Evolutionary conservation across 1,140 invertebrate species (phyloP), one percentile per base, ranked within the genome.

Genomic region (Magallana ariakensis): DNA sequence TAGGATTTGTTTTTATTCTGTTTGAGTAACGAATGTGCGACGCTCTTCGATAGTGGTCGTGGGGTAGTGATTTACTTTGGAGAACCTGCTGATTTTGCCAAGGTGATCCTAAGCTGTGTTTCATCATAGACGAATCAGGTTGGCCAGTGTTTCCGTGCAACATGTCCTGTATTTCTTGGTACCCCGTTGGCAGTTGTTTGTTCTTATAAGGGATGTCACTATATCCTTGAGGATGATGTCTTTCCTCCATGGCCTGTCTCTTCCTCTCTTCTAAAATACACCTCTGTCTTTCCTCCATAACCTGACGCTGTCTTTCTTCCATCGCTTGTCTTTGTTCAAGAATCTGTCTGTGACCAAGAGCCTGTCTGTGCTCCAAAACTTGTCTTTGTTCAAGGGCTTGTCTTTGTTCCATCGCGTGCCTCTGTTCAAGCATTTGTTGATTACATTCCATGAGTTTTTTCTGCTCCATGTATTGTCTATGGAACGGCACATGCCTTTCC

Each of bases 321-420:
- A 75, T 75, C 13, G 66, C 10, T 75, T 75, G 19, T 75, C 66
- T 33, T 26, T 75, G 66, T 75, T 75, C 66, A 33, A 75, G 66
- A 19, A 75, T 75, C 19, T 75, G 66, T 10, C 66, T 33, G 22
- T 75, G 66, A 11, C 33, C 66, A 75, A 60, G 15, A 46, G 5
- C 66, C 22, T 75, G 66, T 22, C 66, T 75, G 9, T 70, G 66
- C 19, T 70, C 66, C 33, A 70, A 26, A 9, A 26, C 19, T 26
- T 70, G 66, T 22, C 66, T 70, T 75, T 75, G 66, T 75, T 75
- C 66, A 75, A 75, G 33, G 4, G 66, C 66, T 75, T 75, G 66
- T 75, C 66, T 75, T 75, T 75, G 66, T 75, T 75, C 66, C 10
- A 75, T 13, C 13, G 66, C 22, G 22, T 75, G 66, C 33, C 66